Percentiles rank a stretch among this genome's conserved stretches.
Evolutionary conservation across 2,113 vertebrate genomes (phyloP).

Genomic region (Boleophthalmus pectinirostris): DNA sequence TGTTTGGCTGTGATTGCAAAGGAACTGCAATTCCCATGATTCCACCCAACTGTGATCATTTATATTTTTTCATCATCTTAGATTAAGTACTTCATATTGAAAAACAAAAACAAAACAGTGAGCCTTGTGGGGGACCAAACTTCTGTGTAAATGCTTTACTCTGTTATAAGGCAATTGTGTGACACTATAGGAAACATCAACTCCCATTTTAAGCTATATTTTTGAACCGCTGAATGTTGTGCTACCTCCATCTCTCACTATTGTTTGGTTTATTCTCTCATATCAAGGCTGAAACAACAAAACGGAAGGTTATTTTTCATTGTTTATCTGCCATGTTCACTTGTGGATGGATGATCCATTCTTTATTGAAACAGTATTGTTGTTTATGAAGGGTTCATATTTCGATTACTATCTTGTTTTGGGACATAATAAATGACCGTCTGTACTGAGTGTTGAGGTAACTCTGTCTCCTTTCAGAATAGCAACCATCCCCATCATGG

Average conservation of each 20-base stretch:
- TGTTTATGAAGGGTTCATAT: constrained; percentile 15
- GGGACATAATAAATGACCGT: constrained; percentile 37
- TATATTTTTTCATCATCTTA: constrained; percentile 16
- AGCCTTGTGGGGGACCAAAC: neutral
- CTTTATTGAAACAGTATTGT: constrained; percentile 4
- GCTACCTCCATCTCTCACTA: neutral
- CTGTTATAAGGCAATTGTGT: neutral
- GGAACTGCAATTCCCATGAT: constrained; percentile 43
- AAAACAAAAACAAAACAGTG: neutral
- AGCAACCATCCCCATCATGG: neutral
- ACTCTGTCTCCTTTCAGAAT: constrained; percentile 8
- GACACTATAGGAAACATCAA: constrained; percentile 6
- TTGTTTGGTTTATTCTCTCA: neutral
- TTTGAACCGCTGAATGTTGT: neutral
- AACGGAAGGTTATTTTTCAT: neutral
- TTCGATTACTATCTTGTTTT: constrained; percentile 43
- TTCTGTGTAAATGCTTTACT: constrained; percentile 1
- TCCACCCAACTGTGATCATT: constrained; percentile 10
- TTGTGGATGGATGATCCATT: neutral
- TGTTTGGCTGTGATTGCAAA: constrained; percentile 58
- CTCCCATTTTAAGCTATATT: constrained; percentile 9
- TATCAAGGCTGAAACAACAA: constrained; percentile 25
- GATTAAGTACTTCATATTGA: constrained; percentile 42
- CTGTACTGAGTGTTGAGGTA: constrained; percentile 18
- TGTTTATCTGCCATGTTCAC: neutral